Evolutionary conservation across 2,888 invertebrate genomes (phyloP), one percentile per base, ranked within the genome.

Genomic region (Drosophila trichaetosa): DNA sequence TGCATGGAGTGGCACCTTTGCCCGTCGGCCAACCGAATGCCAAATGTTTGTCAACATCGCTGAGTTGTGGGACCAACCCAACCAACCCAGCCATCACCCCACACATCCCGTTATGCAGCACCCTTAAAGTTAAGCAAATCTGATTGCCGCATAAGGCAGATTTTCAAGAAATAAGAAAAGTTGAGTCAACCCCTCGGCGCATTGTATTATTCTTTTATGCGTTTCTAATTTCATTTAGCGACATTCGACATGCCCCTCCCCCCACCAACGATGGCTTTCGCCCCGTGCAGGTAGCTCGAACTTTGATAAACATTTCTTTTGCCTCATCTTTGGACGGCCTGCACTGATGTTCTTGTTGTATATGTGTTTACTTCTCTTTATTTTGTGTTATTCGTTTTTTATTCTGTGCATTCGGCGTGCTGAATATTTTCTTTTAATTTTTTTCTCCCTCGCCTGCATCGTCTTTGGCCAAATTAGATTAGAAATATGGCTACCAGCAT

Each of bases 221-320:
- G 91, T 87, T 90, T 89, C 80, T 91, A 89, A 91, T 89, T 89
- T 91, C 82, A 89, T 89, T 89, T 83, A 89, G 90, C 82, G 85
- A 88, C 90, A 89, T 85, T 80, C 85, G 76, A 72, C 81, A 83
- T 78, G 64, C 68, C 53, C 54, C 57, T 59, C 42, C 24, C 18
- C 10, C 5, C 53, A 7, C 18, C 53, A 0, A 2, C 5, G 16
- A 13, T 31, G 13, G 29, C 31, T 34, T 29, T 24, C 2, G n/a
- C n/a, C 24, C 31, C 46, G 56, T 77, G 68, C 74, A 76, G 64
- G 80, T 73, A 66, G 66, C 69, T 62, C 61, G 62, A 87, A 85
- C 90, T 89, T 86, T 86, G 81, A 83, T 81, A 78, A 88, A 79
- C 77, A 85, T 88, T 86, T 86, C 78, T 60, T 46, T 69, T 71